Conservation (phyloP, 2,888 invertebrate species). For the Stictocephala bisonia region DNA sequence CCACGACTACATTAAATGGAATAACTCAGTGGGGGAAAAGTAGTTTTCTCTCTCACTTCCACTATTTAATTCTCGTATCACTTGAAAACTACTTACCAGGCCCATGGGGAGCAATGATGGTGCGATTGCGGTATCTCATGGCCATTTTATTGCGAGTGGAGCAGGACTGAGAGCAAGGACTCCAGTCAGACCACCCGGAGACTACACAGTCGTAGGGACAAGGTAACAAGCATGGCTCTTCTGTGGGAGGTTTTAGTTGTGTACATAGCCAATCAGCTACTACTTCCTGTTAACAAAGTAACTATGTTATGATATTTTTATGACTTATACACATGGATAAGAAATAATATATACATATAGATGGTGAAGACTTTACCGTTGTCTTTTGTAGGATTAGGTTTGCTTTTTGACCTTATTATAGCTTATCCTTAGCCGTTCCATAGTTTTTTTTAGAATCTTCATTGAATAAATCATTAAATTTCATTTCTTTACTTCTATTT, state of each 20-base stretch:
- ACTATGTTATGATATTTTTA: no score
- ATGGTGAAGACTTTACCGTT: no score
- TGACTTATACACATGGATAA: neutral
- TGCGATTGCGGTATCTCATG: conserved; percentile 62
- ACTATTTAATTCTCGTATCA: no score
- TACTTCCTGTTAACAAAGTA: conserved; percentile 65
- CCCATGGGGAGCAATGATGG: conserved; percentile 63
- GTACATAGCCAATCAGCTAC: conserved; percentile 69
- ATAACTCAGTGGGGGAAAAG: no score
- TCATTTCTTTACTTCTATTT: no score
- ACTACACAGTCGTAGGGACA: conserved; percentile 77
- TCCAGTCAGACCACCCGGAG: conserved; percentile 73
- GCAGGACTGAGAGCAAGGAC: conserved; percentile 64
- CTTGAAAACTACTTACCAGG: conserved; percentile 61
- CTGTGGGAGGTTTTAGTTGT: conserved; percentile 66
- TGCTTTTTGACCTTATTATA: no score
- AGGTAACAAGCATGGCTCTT: conserved; percentile 72
- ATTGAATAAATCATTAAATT: no score
- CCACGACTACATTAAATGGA: no score
- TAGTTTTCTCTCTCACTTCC: no score
- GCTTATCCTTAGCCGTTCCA: no score
- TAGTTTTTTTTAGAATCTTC: no score
- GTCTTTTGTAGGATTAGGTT: no score
- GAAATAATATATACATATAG: conserved; percentile 52
- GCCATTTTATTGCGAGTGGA: conserved; percentile 61